Evolutionary conservation across 2,113 vertebrate genomes (phyloP).

Genomic region (Natator depressus): DNA sequence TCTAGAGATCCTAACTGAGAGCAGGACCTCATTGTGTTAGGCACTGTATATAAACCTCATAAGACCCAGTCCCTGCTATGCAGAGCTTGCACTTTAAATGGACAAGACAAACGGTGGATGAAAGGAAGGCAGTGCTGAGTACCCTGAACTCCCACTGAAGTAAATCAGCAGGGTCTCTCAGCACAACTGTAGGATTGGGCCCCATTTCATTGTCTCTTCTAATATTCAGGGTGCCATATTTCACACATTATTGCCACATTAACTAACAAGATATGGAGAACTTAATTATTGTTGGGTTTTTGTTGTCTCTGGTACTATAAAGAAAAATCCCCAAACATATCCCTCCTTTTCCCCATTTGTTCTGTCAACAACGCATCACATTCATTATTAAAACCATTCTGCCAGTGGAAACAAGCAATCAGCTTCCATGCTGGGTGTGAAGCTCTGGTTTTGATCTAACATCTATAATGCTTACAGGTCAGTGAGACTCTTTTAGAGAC

Average conservation of each 20-base stretch:
- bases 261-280: not conserved
- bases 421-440: not conserved
- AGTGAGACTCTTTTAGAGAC: not conserved
- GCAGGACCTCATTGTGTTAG: not conserved
- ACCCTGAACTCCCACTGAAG: not conserved
- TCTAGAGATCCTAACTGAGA: not conserved
- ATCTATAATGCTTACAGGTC: not conserved
- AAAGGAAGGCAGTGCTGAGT: not conserved
- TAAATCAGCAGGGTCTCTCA: not conserved
- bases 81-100: not conserved
- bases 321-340: not conserved
- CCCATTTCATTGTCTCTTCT: not conserved
- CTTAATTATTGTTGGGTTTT: not conserved
- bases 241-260: not conserved
- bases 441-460: not conserved
- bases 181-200: not conserved
- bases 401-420: not conserved
- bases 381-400: not conserved
- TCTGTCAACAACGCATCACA: not conserved
- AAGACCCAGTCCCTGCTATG: not conserved
- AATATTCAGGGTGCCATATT: not conserved
- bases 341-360: not conserved
- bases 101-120: too few species aligned
- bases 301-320: not conserved
- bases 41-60: not conserved